Evolutionary conservation across 2,888 invertebrate species (phyloP).

Genomic region (Standfussiana lucernea): DNA sequence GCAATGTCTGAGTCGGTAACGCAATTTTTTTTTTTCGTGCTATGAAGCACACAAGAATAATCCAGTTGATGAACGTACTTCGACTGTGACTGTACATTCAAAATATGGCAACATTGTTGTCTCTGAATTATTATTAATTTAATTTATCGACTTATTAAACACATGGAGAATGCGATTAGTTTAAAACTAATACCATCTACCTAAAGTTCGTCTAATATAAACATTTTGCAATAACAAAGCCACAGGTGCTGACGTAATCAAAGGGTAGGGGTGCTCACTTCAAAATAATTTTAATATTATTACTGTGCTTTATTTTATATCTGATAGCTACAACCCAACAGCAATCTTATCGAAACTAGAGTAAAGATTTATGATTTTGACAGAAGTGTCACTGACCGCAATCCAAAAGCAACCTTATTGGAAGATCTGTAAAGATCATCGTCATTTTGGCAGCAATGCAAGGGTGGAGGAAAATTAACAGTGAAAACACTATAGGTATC

Average conservation of each 20-base stretch:
- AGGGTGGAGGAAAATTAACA: neutral
- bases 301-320: conserved; percentile 2
- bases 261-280: conserved; percentile 17
- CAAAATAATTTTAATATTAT: conserved; percentile 52
- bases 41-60: neutral
- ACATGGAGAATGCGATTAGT: too few species aligned
- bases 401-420: neutral
- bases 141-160: too few species aligned
- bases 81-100: neutral
- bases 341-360: neutral
- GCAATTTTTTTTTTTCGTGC: neutral
- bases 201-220: conserved; percentile 7
- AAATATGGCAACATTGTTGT: neutral
- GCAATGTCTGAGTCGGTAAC: neutral
- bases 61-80: neutral
- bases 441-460: neutral
- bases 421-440: neutral
- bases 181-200: conserved; percentile 14
- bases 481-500: neutral
- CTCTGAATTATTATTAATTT: neutral
- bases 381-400: neutral
- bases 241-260: conserved; percentile 47
- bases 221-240: conserved; percentile 39
- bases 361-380: neutral
- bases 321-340: neutral